A percentile compares a stretch with the other conserved stretches of the same genome.
Evolutionary conservation across 2,888 invertebrate species (phyloP).

Genomic region (Nemotelus pantherinus): DNA sequence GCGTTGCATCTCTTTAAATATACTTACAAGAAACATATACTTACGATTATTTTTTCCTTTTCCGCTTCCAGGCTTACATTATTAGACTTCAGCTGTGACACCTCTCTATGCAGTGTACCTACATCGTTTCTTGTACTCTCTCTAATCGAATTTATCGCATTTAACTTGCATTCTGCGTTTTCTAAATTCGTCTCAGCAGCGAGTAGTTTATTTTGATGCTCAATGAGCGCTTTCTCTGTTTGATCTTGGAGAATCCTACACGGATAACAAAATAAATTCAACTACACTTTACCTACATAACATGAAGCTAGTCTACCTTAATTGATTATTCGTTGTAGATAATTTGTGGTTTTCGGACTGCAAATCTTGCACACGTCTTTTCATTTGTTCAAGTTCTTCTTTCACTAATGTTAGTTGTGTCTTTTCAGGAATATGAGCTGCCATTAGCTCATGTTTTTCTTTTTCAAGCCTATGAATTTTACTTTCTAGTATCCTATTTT

Average conservation of each 20-base stretch:
- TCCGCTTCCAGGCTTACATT: constrained; percentile 75
- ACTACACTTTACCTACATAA: no score
- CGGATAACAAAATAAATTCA: constrained; percentile 4
- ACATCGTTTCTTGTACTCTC: constrained; percentile 71
- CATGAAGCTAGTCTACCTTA: constrained; percentile 65
- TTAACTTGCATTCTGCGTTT: constrained; percentile 69
- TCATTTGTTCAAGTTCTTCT: constrained; percentile 68
- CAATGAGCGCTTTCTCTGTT: constrained; percentile 76
- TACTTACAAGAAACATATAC: background rate
- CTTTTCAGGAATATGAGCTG: constrained; percentile 66
- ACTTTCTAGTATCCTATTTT: constrained; percentile 66
- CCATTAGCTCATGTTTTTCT: constrained; percentile 68
- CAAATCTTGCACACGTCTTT: constrained; percentile 66
- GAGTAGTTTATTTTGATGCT: constrained; percentile 74
- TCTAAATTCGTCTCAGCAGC: constrained; percentile 73
- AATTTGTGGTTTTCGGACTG: constrained; percentile 69
- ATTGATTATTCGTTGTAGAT: constrained; percentile 68
- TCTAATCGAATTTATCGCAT: constrained; percentile 69
- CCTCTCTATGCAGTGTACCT: constrained; percentile 71
- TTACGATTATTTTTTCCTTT: constrained; percentile 73
- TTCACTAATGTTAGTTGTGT: constrained; percentile 68
- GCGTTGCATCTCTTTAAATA: no score
- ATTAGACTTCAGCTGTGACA: constrained; percentile 71
- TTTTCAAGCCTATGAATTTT: constrained; percentile 67
- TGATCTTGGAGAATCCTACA: constrained; percentile 78